phyloP scores from a whole-genome alignment of 2,888 invertebrate species.

The Tachina lurida region DNA sequence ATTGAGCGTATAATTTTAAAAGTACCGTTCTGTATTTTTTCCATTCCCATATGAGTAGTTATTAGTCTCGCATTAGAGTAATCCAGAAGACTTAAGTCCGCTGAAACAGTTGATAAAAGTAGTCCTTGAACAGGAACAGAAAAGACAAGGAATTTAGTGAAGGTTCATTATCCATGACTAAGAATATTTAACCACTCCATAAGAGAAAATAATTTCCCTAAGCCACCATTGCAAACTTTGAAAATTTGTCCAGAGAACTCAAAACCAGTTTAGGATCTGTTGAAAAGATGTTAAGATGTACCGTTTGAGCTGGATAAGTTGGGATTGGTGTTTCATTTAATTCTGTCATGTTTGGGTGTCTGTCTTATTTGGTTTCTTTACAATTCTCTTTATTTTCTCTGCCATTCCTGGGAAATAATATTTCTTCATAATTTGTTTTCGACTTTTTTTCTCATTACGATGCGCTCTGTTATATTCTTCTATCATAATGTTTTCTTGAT shows the following conservation, averaged over 20 bases:
- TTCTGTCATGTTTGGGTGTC: background rate
- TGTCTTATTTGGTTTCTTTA: background rate
- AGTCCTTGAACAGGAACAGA: constrained; percentile 10
- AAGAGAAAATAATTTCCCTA: constrained; percentile 8
- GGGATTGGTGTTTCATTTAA: background rate
- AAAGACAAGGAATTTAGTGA: background rate
- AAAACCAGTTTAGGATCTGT: no score
- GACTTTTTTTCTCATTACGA: background rate
- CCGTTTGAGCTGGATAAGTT: background rate
- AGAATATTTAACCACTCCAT: background rate
- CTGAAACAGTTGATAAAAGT: background rate
- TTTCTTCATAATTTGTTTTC: background rate
- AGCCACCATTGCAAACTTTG: background rate
- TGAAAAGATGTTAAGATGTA: background rate
- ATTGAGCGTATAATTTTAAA: constrained; percentile 58
- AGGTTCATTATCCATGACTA: background rate
- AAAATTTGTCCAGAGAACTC: background rate
- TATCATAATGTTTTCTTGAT: background rate
- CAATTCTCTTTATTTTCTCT: background rate
- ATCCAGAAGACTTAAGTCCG: constrained; percentile 41
- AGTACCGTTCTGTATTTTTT: constrained; percentile 44
- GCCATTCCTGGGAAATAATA: background rate
- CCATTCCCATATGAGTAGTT: constrained; percentile 42
- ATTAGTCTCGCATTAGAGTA: constrained; percentile 54
- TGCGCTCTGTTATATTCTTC: background rate